Base-by-base conservation (phyloP, 2,113 vertebrate species). In the Patagioenas fasciata region DNA sequence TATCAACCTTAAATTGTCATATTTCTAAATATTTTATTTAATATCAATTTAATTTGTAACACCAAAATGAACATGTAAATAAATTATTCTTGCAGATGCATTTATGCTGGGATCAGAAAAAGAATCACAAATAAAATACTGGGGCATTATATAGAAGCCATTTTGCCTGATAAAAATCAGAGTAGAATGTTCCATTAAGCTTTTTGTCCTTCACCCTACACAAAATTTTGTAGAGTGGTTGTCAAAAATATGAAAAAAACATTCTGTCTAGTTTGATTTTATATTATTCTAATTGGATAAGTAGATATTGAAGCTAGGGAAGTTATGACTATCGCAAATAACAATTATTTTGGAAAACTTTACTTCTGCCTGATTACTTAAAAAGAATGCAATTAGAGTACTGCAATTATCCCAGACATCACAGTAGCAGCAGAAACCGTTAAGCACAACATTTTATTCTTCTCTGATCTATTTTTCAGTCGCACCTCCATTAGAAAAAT, bases 121-220 rank as follows among this genome's bases (percentile, higher is more conserved):
- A 71, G 5, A 80, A 51, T 13, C 6, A 47, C 1, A 50, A 13
- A 40, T 51, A 8, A 78, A 80, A 79, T 42, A 79, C 77, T 70
- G 79, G 15, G 9, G 6, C 25, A 40, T 44, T 73, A 40, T n/a
- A 72, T 44, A 78, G 80, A 95, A 47, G 10, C 4, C 13, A 42
- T 61, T 93, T 92, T 81, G 14, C 28, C 54, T 47, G 8, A 64
- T 57, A 88, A 87, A 95, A 95, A 53, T 72, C 15, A 75, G 91
- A 75, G 4, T n/a, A 56, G 5, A 54, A 50, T 54, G 23, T 70
- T 36, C 28, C 62, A 73, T 66, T 42, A 42, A 48, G 5, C 13
- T 70, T 85, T 72, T 42, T 36, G 91, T 8, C 34, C 36, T 77
- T 89, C 48, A 40, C 7, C 42, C 13, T 58, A 24, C 18, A 72